phyloP scores from a whole-genome alignment of 2,797 vertebrate species.

The Phrynocephalus vlangalii region DNA sequence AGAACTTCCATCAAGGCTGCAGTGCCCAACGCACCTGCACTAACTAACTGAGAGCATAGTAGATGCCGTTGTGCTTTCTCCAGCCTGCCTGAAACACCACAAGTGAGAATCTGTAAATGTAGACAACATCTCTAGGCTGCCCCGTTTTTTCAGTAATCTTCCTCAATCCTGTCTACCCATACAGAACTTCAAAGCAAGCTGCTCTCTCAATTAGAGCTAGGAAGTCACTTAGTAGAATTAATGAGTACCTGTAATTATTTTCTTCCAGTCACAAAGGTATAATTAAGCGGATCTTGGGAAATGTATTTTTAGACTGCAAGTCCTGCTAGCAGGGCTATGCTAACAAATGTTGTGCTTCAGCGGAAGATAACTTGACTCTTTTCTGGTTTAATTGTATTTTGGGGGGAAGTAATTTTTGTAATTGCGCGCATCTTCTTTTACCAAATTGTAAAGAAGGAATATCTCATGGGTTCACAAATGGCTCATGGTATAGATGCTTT shows the following conservation, averaged over 20 bases:
- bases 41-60: neutral
- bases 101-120: neutral
- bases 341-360: no score
- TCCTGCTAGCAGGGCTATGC: no score
- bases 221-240: neutral
- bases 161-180: neutral
- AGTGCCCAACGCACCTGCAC: neutral
- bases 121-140: neutral
- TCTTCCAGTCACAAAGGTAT: neutral
- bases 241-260: neutral
- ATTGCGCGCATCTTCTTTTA: neutral
- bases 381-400: neutral
- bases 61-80: neutral
- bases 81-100: neutral
- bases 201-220: no score
- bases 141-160: neutral
- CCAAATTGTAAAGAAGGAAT: neutral
- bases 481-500: neutral
- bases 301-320: no score
- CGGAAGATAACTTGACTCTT: neutral
- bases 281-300: neutral
- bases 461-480: neutral
- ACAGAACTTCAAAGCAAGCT: neutral
- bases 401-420: neutral
- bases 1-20: neutral